Percentiles rank a stretch among this genome's conserved stretches.
These are phyloP conservation scores for Drosophila arizonae DNA, from an alignment of 1,140 invertebrate genomes.

Conservation along the genomic window DNA sequence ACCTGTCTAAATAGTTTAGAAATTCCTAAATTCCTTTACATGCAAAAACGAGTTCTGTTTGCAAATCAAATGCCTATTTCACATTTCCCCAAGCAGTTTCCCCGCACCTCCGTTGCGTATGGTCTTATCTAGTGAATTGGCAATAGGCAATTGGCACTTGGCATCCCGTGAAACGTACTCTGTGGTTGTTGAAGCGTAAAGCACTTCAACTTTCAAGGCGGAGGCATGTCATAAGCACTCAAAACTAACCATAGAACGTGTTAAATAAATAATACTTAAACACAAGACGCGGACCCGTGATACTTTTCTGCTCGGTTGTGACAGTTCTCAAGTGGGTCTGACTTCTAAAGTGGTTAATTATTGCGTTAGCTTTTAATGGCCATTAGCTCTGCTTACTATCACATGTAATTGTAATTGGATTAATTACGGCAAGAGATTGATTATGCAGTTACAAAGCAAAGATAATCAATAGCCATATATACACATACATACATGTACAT, in stretches of 20 bases:
- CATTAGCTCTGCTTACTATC: conserved; percentile 57
- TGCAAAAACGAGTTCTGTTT: too few species aligned
- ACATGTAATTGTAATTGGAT: conserved; percentile 60
- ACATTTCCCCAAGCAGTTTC: too few species aligned
- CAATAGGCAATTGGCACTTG: conserved; percentile 9
- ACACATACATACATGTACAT: not conserved
- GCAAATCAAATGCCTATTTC: too few species aligned
- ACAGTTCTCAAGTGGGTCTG: conserved; percentile 64
- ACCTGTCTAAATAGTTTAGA: too few species aligned
- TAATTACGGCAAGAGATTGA: conserved; percentile 60
- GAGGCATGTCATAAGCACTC: conserved; percentile 38
- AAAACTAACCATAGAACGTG: conserved; percentile 44
- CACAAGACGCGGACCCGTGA: conserved; percentile 8
- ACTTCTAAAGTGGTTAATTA: conserved; percentile 64
- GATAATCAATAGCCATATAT: conserved; percentile 3
- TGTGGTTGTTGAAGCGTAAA: conserved; percentile 25
- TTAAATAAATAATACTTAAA: conserved; percentile 33
- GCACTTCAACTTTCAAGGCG: conserved; percentile 18
- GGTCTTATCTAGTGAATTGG: too few species aligned
- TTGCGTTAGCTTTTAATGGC: conserved; percentile 50
- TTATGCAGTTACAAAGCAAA: conserved; percentile 8
- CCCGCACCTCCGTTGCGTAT: too few species aligned
- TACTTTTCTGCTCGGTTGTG: conserved; percentile 53
- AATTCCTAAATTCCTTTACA: too few species aligned
- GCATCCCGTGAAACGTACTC: conserved; percentile 20